Evolutionary conservation across 2,888 invertebrate species (phyloP).

Genomic region (Alloplasta piceator): DNA sequence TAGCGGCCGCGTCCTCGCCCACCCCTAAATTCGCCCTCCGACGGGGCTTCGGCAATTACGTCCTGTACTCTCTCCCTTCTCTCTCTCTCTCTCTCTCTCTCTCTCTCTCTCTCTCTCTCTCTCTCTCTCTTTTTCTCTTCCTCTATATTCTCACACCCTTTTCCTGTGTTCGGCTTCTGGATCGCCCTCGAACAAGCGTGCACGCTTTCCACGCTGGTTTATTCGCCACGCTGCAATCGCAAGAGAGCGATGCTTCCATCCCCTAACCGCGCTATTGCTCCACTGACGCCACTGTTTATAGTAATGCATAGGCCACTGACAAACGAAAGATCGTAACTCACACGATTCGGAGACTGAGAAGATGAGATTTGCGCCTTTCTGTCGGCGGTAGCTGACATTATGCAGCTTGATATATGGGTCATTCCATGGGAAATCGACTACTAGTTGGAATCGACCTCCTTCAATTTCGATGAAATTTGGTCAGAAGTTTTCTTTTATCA

Average conservation of each 20-base stretch:
- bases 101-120: neutral
- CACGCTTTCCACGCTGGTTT: slow-evolving; percentile 46
- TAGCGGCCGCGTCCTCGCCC: slow-evolving; percentile 17
- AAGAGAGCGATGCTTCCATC: slow-evolving; percentile 7
- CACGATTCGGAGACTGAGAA: too few species aligned
- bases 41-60: slow-evolving; percentile 61
- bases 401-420: too few species aligned
- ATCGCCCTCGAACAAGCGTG: slow-evolving; percentile 33
- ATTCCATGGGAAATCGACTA: too few species aligned
- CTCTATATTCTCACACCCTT: slow-evolving; percentile 10
- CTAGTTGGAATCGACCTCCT: too few species aligned
- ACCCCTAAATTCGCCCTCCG: slow-evolving; percentile 15
- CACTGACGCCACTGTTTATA: neutral
- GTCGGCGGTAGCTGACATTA: too few species aligned
- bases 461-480: too few species aligned
- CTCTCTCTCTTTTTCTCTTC: slow-evolving; percentile 18
- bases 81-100: slow-evolving; percentile 34
- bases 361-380: too few species aligned
- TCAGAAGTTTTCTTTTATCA: too few species aligned
- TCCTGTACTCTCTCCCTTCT: slow-evolving; percentile 13
- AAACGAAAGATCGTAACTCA: too few species aligned
- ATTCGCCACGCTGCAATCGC: slow-evolving; percentile 38
- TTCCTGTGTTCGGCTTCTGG: slow-evolving; percentile 7
- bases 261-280: slow-evolving; percentile 4
- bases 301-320: too few species aligned